phyloP scores from a whole-genome alignment of 64 coral and sea anemone species.

The Exaiptasia diaphana region DNA sequence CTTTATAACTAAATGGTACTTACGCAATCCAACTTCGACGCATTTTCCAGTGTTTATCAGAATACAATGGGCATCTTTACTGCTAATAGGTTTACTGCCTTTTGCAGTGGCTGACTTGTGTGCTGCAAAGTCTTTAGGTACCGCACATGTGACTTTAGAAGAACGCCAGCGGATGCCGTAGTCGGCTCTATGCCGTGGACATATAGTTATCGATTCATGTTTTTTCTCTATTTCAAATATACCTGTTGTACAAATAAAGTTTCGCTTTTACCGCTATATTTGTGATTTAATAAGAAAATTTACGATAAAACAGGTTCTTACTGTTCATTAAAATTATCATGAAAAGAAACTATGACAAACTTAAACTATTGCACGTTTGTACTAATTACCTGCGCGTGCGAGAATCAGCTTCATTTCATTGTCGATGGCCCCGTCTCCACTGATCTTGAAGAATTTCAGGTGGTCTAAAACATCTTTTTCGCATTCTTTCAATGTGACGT shows the following conservation, averaged over 20 bases:
- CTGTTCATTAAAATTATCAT: too few species aligned
- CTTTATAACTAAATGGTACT: too few species aligned
- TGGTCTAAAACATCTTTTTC: slow-evolving; percentile 42
- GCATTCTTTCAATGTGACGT: slow-evolving; percentile 40
- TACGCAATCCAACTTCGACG: slow-evolving; percentile 13
- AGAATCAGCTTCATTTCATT: slow-evolving; percentile 54
- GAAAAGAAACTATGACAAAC: background rate
- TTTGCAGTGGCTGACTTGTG: slow-evolving; percentile 2
- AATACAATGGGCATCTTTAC: background rate
- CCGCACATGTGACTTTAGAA: background rate
- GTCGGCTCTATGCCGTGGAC: slow-evolving; percentile 21
- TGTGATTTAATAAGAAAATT: too few species aligned
- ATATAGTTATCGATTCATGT: slow-evolving; percentile 4
- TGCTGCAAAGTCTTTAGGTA: background rate
- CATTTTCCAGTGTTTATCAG: background rate
- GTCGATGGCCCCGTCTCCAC: slow-evolving; percentile 10
- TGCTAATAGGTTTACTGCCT: background rate
- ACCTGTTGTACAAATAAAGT: background rate
- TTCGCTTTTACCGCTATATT: background rate
- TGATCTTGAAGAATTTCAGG: slow-evolving; percentile 13
- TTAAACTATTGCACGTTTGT: background rate
- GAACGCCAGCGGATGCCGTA: slow-evolving; percentile 24
- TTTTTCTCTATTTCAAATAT: slow-evolving; percentile 36
- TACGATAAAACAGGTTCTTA: too few species aligned
- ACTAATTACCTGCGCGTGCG: slow-evolving; percentile 33